A percentile compares a stretch with the other conserved stretches of the same genome.
These are phyloP conservation scores for Tolmerus cingulatus DNA, from an alignment of 2,888 invertebrate species.

Conservation along the genomic window DNA sequence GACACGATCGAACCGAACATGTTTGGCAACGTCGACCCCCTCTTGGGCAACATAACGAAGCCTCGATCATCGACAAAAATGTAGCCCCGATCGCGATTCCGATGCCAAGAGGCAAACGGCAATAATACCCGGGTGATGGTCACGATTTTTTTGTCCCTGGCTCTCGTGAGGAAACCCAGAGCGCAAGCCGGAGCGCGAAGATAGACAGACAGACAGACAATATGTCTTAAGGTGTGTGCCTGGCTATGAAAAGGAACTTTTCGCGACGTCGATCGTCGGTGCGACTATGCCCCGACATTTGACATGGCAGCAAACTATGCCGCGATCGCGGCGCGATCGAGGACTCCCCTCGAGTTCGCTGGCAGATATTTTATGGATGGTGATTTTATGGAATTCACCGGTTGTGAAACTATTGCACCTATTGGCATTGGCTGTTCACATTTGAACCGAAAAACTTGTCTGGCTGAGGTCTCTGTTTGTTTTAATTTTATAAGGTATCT, in stretches of 20 bases:
- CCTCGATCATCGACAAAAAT: neutral
- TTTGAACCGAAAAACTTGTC: neutral
- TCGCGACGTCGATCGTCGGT: neutral
- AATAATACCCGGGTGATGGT: neutral
- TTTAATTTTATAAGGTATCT: neutral
- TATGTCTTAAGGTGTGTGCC: conserved; percentile 5
- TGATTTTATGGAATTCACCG: neutral
- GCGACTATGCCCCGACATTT: neutral
- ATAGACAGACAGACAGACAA: conserved; percentile 7
- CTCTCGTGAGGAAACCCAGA: conserved; percentile 7
- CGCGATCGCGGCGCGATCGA: neutral
- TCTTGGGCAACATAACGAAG: neutral
- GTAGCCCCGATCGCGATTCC: neutral
- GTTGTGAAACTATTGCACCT: neutral
- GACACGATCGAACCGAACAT: conserved; percentile 12
- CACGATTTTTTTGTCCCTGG: conserved; percentile 27
- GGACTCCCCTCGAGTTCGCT: neutral
- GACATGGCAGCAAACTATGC: conserved; percentile 3
- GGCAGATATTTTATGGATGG: neutral
- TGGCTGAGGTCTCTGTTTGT: neutral
- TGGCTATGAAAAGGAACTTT: neutral
- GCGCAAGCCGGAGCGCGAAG: neutral
- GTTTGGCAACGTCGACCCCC: neutral
- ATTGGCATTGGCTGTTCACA: neutral
- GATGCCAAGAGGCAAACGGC: neutral